Percentiles rank a stretch among this genome's conserved stretches.
phyloP scores from a whole-genome alignment of 2,888 invertebrate genomes.

The Euproctis similis region DNA sequence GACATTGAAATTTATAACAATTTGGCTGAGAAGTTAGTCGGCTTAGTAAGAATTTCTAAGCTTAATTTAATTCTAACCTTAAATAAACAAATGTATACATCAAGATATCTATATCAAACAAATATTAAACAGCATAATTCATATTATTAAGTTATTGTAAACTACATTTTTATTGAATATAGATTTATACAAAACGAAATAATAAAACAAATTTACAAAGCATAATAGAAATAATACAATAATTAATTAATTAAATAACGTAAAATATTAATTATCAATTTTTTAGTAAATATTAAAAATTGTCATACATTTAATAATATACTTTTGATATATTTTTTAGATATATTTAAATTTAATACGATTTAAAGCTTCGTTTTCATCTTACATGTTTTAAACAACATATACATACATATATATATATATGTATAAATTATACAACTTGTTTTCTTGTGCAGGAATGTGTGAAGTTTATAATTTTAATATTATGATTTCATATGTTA shows the following conservation, averaged over 20 bases:
- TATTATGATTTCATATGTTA: conserved; percentile 8
- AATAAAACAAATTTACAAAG: neutral
- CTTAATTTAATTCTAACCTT: conserved; percentile 15
- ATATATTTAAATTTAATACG: conserved; percentile 50
- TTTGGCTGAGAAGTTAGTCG: conserved; percentile 12
- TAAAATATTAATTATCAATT: neutral
- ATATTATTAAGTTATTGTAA: conserved; percentile 14
- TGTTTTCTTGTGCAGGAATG: conserved; percentile 13
- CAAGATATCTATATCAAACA: conserved; percentile 12
- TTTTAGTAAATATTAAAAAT: conserved; percentile 2
- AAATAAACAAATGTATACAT: conserved; percentile 16
- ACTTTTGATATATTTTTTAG: conserved; percentile 26
- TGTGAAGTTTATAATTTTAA: conserved; percentile 15
- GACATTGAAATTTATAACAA: conserved; percentile 10
- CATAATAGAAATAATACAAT: neutral
- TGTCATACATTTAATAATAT: conserved; percentile 15
- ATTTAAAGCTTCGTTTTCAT: conserved; percentile 70
- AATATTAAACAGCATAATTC: conserved; percentile 8
- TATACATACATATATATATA: conserved; percentile 35
- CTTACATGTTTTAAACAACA: conserved; percentile 48
- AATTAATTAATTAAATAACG: conserved; percentile 3
- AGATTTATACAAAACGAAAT: neutral
- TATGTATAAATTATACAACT: conserved; percentile 16
- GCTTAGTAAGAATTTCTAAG: conserved; percentile 12
- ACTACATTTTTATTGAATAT: conserved; percentile 11